A percentile compares a stretch with the other conserved stretches of the same genome.
Evolutionary conservation across 2,797 vertebrate species (phyloP).

Genomic region (Xenentodon cancila): DNA sequence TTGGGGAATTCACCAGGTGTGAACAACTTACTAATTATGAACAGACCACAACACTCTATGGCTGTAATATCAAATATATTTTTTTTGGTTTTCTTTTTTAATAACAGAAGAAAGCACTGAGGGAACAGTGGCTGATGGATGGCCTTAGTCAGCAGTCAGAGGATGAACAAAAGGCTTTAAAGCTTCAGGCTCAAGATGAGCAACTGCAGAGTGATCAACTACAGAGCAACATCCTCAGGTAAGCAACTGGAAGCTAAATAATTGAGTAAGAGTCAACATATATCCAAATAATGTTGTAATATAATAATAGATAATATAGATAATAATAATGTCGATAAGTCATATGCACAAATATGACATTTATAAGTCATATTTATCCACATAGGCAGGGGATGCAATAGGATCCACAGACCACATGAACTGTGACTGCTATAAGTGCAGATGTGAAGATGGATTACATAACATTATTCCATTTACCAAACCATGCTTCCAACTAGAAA

Average conservation of each 20-base stretch:
- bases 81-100: slow-evolving; percentile 51
- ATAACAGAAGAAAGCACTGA: slow-evolving; percentile 90
- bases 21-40: not conserved
- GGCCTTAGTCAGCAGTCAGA: slow-evolving; percentile 87
- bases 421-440: too few species aligned
- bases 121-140: slow-evolving; percentile 97
- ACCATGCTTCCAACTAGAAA: too few species aligned
- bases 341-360: too few species aligned
- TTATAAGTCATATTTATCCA: too few species aligned
- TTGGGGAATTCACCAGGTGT: not conserved
- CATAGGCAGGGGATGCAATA: too few species aligned
- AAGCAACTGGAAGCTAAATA: not conserved
- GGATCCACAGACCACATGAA: too few species aligned
- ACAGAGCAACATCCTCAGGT: slow-evolving; percentile 90
- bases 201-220: slow-evolving; percentile 84
- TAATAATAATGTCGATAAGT: too few species aligned
- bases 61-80: slow-evolving; percentile 12
- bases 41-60: not conserved
- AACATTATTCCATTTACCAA: too few species aligned
- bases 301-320: too few species aligned
- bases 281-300: too few species aligned
- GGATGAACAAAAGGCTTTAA: slow-evolving; percentile 90
- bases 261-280: too few species aligned
- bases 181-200: slow-evolving; percentile 86
- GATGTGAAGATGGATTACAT: too few species aligned